phyloP scores from a whole-genome alignment of 2,797 vertebrate genomes.

The Threskiornis aethiopicus region DNA sequence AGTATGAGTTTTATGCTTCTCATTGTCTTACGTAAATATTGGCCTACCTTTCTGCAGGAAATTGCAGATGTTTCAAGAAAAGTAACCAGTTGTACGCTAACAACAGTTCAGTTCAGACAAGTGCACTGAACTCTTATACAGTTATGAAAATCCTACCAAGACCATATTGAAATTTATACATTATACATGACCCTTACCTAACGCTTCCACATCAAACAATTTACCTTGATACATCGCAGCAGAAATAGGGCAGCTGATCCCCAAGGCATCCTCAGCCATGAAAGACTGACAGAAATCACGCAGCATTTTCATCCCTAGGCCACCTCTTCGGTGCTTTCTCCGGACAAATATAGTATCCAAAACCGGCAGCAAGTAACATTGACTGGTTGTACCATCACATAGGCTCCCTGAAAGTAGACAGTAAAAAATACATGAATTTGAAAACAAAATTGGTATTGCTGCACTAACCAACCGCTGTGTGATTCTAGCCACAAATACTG shows the following conservation, averaged over 20 bases:
- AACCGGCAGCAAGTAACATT: slow-evolving; percentile 85
- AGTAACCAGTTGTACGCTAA: not conserved
- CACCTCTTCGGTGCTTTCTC: slow-evolving; percentile 77
- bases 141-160: not conserved
- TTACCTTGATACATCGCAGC: slow-evolving; percentile 87
- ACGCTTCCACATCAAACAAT: not conserved
- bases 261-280: slow-evolving; percentile 80
- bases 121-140: not conserved
- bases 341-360: slow-evolving; percentile 89
- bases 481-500: not conserved
- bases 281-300: slow-evolving; percentile 87
- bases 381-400: slow-evolving; percentile 73
- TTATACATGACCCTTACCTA: slow-evolving; percentile 12
- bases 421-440: not conserved
- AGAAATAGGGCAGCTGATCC: slow-evolving; percentile 88
- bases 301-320: slow-evolving; percentile 86
- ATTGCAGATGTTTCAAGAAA: slow-evolving; percentile 6
- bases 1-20: not conserved
- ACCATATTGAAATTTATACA: not conserved
- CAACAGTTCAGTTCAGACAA: not conserved
- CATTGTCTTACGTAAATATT: not conserved
- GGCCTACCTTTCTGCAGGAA: not conserved
- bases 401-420: slow-evolving; percentile 80
- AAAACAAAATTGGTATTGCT: not conserved
- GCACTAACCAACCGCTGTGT: not conserved